Conservation (phyloP, 2,797 vertebrate species). For the Labeo calbasu region DNA sequence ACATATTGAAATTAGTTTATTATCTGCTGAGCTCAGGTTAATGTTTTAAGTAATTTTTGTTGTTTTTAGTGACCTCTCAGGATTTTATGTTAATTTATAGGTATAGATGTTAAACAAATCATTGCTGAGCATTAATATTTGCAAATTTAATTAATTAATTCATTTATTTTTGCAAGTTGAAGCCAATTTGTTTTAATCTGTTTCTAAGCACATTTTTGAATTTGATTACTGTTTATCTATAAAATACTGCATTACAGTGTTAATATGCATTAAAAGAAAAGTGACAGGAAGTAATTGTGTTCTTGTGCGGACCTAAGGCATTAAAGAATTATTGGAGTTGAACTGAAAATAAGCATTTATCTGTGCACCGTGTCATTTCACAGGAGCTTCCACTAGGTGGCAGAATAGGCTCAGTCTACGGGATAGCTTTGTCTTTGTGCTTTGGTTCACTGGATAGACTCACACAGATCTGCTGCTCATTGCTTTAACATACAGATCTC, state of each 20-base stretch:
- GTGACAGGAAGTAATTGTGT: background rate
- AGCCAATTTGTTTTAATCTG: slow-evolving; percentile 13
- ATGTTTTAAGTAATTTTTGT: slow-evolving; percentile 1
- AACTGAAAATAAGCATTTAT: background rate
- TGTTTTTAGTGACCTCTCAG: slow-evolving; percentile 8
- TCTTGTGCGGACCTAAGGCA: background rate
- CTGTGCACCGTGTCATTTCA: background rate
- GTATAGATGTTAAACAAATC: background rate
- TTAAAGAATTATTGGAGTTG: background rate
- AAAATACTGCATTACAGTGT: background rate
- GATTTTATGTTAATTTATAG: slow-evolving; percentile 2
- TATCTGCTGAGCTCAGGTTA: background rate
- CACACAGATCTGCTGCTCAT: background rate
- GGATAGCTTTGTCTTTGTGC: background rate
- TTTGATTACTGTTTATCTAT: background rate
- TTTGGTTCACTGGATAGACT: background rate
- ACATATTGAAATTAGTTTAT: background rate
- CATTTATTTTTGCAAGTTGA: background rate
- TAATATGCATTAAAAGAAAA: background rate
- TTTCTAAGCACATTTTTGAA: background rate
- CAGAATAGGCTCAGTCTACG: background rate
- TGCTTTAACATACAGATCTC: slow-evolving; percentile 1
- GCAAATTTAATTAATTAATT: background rate
- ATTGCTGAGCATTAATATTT: background rate
- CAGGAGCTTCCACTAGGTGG: slow-evolving; percentile 8